Evolutionary conservation across 2,113 vertebrate genomes (phyloP).

Genomic region (Hiodon alosoides): DNA sequence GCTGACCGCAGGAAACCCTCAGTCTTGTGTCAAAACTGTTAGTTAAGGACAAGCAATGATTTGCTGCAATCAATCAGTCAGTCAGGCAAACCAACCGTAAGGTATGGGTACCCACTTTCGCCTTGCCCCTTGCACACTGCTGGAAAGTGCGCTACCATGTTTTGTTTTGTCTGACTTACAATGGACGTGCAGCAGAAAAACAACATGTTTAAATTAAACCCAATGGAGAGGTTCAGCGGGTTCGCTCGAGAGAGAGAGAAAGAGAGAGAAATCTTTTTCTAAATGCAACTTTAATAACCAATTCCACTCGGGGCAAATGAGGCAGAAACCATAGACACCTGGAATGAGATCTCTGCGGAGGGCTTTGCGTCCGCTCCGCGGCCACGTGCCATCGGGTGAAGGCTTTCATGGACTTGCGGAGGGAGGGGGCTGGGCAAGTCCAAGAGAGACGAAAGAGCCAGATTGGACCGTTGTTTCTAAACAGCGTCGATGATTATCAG

Average conservation of each 20-base stretch:
- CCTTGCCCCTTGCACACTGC: background rate
- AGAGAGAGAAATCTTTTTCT: slow-evolving; percentile 8
- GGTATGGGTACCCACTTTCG: background rate
- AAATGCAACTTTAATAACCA: slow-evolving; percentile 10
- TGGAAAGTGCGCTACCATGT: background rate
- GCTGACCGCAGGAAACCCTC: too few relatives aligned
- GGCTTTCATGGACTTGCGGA: background rate
- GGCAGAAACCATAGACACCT: slow-evolving; percentile 13
- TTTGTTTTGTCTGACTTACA: background rate
- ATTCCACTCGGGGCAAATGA: slow-evolving; percentile 2
- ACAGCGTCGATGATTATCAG: slow-evolving; percentile 28
- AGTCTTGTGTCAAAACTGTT: too few relatives aligned
- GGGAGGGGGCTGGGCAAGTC: background rate
- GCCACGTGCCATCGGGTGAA: background rate
- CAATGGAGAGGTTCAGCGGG: background rate
- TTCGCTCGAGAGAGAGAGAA: slow-evolving; percentile 4
- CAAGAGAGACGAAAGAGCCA: background rate
- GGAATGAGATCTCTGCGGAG: slow-evolving; percentile 1
- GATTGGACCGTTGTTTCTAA: slow-evolving; percentile 14
- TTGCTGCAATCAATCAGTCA: background rate
- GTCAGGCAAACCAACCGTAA: background rate
- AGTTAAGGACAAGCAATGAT: background rate
- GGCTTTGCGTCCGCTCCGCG: background rate
- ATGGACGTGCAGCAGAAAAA: background rate
- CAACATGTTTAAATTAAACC: background rate